A percentile compares a stretch with the other conserved stretches of the same genome.
Evolutionary conservation across 2,113 vertebrate genomes (phyloP).

Genomic region (Tachycineta bicolor): DNA sequence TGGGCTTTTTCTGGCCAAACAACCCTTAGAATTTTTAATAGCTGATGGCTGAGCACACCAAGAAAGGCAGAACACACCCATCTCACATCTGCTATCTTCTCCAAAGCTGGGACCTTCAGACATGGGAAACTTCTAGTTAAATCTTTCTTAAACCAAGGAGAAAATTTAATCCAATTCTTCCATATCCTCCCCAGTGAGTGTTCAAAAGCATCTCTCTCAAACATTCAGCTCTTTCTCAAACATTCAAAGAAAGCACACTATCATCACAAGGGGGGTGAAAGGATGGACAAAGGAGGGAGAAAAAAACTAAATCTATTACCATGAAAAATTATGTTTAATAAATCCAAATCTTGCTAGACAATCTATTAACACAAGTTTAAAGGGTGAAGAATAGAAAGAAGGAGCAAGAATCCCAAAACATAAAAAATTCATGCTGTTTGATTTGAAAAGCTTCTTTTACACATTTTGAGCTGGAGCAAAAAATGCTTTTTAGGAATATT

Average conservation of each 20-base stretch:
- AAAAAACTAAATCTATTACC: not conserved
- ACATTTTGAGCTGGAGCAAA: not conserved
- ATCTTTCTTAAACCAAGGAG: not conserved
- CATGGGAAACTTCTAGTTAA: not conserved
- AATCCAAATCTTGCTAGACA: not conserved
- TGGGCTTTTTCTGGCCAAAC: not conserved
- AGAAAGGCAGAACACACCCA: not conserved
- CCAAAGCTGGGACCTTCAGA: not conserved
- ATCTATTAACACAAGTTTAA: not conserved
- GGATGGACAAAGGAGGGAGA: not conserved
- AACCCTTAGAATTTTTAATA: fast-evolving
- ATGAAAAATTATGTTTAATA: not conserved
- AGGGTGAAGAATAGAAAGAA: not conserved
- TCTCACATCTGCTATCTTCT: not conserved
- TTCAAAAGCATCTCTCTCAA: not conserved
- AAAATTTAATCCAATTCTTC: not conserved
- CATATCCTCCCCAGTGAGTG: not conserved
- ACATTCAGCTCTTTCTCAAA: not conserved
- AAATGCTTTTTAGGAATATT: slow-evolving; percentile 49
- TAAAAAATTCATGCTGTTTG: not conserved
- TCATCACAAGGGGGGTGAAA: not conserved
- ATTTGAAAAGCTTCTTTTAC: not conserved
- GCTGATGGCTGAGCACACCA: not conserved
- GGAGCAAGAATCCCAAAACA: not conserved
- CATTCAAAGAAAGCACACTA: not conserved